Base-by-base conservation (phyloP, 1,140 invertebrate genomes). In the Dinothrombium tinctorium region DNA sequence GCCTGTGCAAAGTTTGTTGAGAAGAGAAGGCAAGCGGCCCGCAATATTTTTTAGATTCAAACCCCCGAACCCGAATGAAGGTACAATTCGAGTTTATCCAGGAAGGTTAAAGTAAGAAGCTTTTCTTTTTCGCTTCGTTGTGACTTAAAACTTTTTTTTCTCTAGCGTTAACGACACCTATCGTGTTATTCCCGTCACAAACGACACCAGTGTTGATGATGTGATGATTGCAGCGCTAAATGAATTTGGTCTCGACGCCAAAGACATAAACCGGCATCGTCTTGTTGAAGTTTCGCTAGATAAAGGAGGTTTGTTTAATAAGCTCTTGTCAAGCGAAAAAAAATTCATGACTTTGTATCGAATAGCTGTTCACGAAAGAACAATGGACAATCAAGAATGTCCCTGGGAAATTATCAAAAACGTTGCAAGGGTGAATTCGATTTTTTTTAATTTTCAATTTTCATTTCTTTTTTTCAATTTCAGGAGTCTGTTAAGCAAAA, bases 241-340 rank as follows among this genome's bases (percentile, higher is more conserved):
- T 50, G 60, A 64, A 45, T 96, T 98, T 61, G 79, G 79, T n/a
- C 64, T 95, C 32, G 71, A 77, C 51, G 69, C 77, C 52, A 57
- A 63, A 19, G 58, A 67, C 40, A 56, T 64, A n/a, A 67, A 69
- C 43, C 69, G 74, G 52, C 82, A 78, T 61, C 71, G 80, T 54
- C 76, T 94, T 57, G 84, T 87, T 45, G 83, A 96, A 65, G 80
- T 96, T 47, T 68, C 90, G 48, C 64, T 96, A 41, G 89, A 98
- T 62, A 74, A 82, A 53, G 89, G 87, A 56, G 76, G 76, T 80
- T 59, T 56, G 49, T 40, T 39, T 39, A 4, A 14, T 26, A 15
- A 33, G 20, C 11, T 4, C 24, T 35, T 17, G 12, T 5, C 22
- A 1, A 19, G 6, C 1, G 3, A 17, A 12, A 17, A 14, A 9